Conservation (phyloP, 92 coral and sea anemone genomes). For the Desmophyllum pertusum region DNA sequence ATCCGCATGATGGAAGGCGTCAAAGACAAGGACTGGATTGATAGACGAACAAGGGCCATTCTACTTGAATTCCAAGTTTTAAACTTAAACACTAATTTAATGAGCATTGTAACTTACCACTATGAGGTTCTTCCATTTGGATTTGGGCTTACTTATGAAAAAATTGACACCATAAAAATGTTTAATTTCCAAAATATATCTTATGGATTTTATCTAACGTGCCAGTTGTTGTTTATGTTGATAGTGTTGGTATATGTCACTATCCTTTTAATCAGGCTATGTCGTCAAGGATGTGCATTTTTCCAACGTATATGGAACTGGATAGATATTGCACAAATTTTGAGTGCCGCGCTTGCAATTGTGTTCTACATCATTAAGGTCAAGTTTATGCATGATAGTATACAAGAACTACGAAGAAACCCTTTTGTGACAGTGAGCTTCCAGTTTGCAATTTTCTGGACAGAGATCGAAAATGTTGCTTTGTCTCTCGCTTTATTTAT, state of each 20-base stretch:
- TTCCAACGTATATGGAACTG: conserved; percentile 41
- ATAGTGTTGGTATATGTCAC: conserved; percentile 33
- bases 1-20: conserved; percentile 44
- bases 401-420: conserved; percentile 27
- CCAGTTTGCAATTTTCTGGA: conserved; percentile 50
- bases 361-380: conserved; percentile 45
- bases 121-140: conserved; percentile 37
- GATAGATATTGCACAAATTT: conserved; percentile 41
- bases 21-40: conserved; percentile 41
- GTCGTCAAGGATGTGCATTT: conserved; percentile 25
- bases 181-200: conserved; percentile 30
- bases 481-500: conserved; percentile 49
- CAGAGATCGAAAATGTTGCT: conserved; percentile 44
- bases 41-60: conserved; percentile 39
- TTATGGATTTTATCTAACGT: conserved; percentile 45
- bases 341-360: conserved; percentile 37
- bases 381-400: conserved; percentile 40
- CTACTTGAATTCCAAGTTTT: conserved; percentile 40
- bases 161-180: conserved; percentile 30
- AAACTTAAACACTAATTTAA: conserved; percentile 40
- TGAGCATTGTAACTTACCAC: conserved; percentile 33
- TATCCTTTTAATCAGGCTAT: conserved; percentile 31
- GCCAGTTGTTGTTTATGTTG: conserved; percentile 43
- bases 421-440: conserved; percentile 58
- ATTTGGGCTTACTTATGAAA: conserved; percentile 37